A percentile compares a stretch with the other conserved stretches of the same genome.
These are phyloP conservation scores for Craseonycteris thonglongyai DNA, from an alignment of 2,113 vertebrate genomes.

Conservation along the genomic window DNA sequence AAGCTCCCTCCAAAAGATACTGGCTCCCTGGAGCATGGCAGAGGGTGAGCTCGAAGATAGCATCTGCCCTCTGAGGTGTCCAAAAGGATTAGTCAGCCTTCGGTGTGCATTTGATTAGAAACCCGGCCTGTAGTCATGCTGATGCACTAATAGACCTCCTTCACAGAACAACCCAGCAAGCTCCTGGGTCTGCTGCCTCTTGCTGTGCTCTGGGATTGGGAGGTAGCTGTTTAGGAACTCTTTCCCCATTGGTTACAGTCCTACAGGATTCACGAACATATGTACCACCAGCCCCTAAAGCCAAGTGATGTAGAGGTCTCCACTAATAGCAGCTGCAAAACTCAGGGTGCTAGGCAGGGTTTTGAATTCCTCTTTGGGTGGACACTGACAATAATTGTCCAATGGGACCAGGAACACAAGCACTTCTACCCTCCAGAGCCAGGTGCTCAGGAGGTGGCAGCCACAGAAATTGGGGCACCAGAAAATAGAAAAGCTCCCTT, in stretches of 20 bases:
- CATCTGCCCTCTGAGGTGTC: neutral
- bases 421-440: neutral
- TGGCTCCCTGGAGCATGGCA: neutral
- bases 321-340: neutral
- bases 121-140: neutral
- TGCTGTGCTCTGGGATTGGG: neutral
- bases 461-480: neutral
- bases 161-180: too few species aligned
- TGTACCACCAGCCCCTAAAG: too few species aligned
- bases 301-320: neutral
- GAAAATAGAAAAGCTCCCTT: neutral
- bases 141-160: neutral
- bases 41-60: neutral
- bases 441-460: neutral
- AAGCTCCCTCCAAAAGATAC: neutral
- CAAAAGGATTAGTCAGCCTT: neutral
- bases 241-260: neutral
- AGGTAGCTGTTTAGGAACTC: neutral
- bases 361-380: neutral
- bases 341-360: neutral
- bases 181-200: neutral
- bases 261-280: neutral
- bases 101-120: neutral
- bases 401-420: neutral
- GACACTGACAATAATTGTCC: neutral